Evolutionary conservation across 2,113 vertebrate species (phyloP).

Genomic region (Mormoops blainvillei): DNA sequence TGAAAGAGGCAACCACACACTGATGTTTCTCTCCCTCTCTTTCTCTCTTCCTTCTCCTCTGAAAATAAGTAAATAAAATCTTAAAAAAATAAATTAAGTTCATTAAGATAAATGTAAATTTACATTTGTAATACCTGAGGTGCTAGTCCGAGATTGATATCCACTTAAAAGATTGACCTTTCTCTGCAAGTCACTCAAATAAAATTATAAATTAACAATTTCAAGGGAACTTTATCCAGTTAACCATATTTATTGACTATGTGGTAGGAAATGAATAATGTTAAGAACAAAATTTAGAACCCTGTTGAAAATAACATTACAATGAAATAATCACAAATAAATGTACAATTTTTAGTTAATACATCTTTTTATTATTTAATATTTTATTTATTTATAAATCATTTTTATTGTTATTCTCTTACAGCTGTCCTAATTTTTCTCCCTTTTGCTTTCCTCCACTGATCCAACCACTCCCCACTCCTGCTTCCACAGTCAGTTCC

Average conservation of each 20-base stretch:
- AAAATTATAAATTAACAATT: neutral
- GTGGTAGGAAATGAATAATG: neutral
- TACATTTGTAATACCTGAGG: neutral
- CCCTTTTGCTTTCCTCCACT: no score
- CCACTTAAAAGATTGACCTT: neutral
- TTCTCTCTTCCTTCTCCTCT: no score
- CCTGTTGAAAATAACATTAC: neutral
- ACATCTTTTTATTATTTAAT: neutral
- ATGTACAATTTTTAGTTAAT: neutral
- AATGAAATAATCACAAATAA: neutral
- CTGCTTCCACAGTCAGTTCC: no score
- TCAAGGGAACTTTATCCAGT: neutral
- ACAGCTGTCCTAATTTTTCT: no score
- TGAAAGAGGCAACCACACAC: no score
- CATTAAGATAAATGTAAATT: neutral
- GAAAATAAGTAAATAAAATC: no score
- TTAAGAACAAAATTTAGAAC: neutral
- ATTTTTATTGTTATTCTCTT: no score
- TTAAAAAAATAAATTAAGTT: constrained; percentile 9
- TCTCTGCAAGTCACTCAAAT: neutral
- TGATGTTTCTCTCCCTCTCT: no score
- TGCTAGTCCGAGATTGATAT: neutral
- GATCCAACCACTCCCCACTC: no score
- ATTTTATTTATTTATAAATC: no score
- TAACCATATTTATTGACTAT: neutral